Conservation (phyloP, 1,140 invertebrate species). For the Sminthurinus signatus region DNA sequence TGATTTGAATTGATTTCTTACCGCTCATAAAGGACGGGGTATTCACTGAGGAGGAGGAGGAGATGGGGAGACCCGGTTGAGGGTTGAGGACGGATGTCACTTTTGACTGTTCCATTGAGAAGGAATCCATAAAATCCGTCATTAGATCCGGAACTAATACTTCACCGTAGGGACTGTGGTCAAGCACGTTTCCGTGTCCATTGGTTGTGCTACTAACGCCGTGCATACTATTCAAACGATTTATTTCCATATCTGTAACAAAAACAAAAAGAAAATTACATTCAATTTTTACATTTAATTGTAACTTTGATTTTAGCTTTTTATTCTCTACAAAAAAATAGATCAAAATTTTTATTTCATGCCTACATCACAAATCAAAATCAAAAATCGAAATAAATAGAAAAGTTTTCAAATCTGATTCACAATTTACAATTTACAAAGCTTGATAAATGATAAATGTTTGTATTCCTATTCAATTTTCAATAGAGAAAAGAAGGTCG, state of each 20-base stretch:
- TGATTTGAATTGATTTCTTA: no score
- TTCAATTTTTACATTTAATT: no score
- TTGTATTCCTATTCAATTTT: no score
- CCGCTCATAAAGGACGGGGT: conserved; percentile 34
- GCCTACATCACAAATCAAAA: no score
- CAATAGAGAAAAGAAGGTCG: no score
- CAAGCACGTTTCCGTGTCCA: background rate
- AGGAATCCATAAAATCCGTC: conserved; percentile 56
- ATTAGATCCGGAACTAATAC: conserved; percentile 50
- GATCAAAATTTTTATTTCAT: no score
- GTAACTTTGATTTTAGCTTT: no score
- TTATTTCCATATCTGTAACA: conserved; percentile 34
- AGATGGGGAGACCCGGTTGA: conserved; percentile 34
- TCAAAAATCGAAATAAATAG: no score
- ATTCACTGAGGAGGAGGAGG: conserved; percentile 36
- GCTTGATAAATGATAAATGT: no score
- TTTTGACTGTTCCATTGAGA: conserved; percentile 46
- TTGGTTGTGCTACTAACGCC: background rate
- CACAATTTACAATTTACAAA: no score
- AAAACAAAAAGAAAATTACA: conserved; percentile 9
- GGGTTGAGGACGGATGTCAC: conserved; percentile 29
- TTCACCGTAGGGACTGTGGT: conserved; percentile 3
- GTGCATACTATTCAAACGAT: conserved; percentile 11
- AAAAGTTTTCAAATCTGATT: no score
- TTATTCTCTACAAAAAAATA: no score